These are phyloP conservation scores for Hemiprocne comata DNA, from an alignment of 2,113 vertebrate species.

Conservation along the genomic window DNA sequence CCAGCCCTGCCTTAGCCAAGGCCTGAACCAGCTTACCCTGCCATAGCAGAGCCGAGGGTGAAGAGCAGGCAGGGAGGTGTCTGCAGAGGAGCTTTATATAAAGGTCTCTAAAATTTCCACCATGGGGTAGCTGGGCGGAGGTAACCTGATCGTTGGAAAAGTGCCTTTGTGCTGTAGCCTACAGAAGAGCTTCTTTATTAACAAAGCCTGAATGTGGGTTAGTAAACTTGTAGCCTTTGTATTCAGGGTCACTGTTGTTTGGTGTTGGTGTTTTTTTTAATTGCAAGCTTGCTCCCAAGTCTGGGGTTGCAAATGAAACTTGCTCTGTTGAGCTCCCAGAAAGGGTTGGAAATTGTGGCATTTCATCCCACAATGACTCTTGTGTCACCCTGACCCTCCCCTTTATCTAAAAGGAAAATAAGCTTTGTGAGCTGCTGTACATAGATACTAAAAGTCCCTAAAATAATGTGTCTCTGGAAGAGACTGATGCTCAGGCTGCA, in stretches of 20 bases:
- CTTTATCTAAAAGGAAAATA: slow-evolving; percentile 21
- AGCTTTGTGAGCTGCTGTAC: neutral
- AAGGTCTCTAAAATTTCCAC: slow-evolving; percentile 13
- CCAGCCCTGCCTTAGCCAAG: neutral
- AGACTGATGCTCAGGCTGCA: neutral
- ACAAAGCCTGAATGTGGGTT: neutral
- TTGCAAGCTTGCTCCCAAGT: slow-evolving; percentile 16
- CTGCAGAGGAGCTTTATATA: neutral
- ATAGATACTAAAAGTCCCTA: neutral
- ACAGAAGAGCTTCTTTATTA: neutral
- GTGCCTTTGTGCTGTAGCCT: neutral
- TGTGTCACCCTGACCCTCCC: neutral
- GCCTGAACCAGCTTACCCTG: neutral
- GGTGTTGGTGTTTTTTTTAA: slow-evolving; percentile 24
- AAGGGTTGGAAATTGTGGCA: neutral
- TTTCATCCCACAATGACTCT: neutral
- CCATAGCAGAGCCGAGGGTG: neutral
- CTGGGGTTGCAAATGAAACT: slow-evolving; percentile 12
- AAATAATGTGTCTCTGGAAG: neutral
- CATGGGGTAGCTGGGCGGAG: neutral
- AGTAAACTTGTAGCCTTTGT: slow-evolving; percentile 6
- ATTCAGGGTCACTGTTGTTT: slow-evolving; percentile 9
- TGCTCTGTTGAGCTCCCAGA: neutral
- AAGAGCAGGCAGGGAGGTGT: neutral
- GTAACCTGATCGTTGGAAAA: slow-evolving; percentile 40